These are phyloP conservation scores for Caloenas nicobarica DNA, from an alignment of 2,113 vertebrate genomes.

Conservation along the genomic window DNA sequence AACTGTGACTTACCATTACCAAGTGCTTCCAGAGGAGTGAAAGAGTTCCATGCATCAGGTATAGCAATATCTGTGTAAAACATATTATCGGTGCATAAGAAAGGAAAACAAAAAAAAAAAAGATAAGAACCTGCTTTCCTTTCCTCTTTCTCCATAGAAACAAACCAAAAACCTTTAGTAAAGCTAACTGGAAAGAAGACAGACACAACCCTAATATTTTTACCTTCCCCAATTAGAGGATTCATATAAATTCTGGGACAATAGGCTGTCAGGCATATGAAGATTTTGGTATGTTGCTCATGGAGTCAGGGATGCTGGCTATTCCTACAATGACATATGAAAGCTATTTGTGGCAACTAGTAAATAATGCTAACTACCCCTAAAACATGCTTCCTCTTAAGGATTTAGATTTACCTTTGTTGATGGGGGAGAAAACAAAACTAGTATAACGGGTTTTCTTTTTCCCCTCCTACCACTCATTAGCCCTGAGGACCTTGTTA, in stretches of 20 bases:
- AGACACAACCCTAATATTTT: background rate
- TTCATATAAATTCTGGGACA: background rate
- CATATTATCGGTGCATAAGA: background rate
- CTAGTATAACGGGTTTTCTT: background rate
- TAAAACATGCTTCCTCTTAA: background rate
- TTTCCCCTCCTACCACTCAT: background rate
- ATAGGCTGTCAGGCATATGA: background rate
- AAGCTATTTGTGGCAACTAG: conserved; percentile 3
- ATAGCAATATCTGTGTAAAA: accelerated
- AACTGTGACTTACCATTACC: background rate
- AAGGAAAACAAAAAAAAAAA: background rate
- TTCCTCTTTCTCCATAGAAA: background rate
- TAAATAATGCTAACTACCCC: background rate
- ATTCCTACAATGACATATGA: background rate
- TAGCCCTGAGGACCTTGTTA: conserved; percentile 51
- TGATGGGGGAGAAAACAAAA: background rate
- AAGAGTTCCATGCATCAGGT: background rate
- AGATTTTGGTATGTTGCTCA: background rate
- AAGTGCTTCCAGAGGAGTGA: background rate
- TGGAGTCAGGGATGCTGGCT: background rate
- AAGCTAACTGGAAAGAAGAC: background rate
- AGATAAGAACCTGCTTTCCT: background rate
- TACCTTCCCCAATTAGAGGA: background rate
- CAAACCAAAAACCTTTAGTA: background rate
- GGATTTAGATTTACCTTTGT: background rate